Base-by-base conservation (phyloP, 2,113 vertebrate genomes). In the Calyptommatus sinebrachiatus region DNA sequence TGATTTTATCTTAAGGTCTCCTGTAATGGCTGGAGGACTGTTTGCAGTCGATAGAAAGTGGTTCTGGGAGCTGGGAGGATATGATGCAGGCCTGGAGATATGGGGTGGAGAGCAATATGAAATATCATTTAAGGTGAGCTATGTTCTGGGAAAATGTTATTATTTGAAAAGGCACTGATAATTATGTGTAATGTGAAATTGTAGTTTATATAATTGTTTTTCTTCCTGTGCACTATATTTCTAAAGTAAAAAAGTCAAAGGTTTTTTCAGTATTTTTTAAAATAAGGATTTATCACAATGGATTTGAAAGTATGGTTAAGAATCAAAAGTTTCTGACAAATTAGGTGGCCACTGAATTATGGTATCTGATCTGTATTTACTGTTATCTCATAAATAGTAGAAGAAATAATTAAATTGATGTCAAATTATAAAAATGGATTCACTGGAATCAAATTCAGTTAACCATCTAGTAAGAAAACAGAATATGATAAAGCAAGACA, bases 11-110 rank as follows among this genome's bases (percentile, higher is more conserved):
- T 88, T 67, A 81, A 99, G 98, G 94, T 99, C 98, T 79, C 98
- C 98, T 1, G 98, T 99, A 91, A 99, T 99, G 98, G 98, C 98
- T 1, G 98, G 98, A 9, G 98, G 98, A 73, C 95, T 99, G 73
- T 99, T 99, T 50, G 97, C 98, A 18, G 96, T 99, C 88, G 96
- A 99, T 88, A 97, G 96, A 92, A 97, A 97, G 94, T 99, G 98
- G 98, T 99, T 99, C 94, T 97, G 96, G 94, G 95, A 96, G 89
- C 92, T 96, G 80, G 95, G 96, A 84, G 96, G 95, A 60, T 96
- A 96, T 74, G 96, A 96, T 90, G 91, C 96, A 66, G 96, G 95
- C 89, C 91, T 96, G 91, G 96, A 97, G 92, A 97, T 97, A 91
- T 97, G 96, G 96, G 96, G 96, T 88, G 96, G 96, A 90, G 96